Percentiles rank a stretch among this genome's conserved stretches.
Conservation (phyloP, 2,888 invertebrate genomes). For the Pristionchus arcanus region DNA sequence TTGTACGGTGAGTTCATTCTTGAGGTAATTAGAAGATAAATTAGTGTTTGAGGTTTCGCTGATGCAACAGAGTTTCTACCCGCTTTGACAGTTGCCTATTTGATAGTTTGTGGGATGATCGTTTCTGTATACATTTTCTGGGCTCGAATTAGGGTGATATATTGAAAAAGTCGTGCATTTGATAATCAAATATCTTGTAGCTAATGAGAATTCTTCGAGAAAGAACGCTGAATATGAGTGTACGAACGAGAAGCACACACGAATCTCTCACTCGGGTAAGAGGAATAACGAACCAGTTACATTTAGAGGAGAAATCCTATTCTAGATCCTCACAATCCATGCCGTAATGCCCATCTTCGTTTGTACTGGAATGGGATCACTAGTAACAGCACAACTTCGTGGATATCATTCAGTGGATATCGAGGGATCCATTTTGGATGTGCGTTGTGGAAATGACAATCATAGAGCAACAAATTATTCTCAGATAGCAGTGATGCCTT, state of each 20-base stretch:
- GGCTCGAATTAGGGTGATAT: not conserved
- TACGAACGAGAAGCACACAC: not conserved
- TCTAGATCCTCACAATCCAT: not conserved
- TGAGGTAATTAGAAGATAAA: not conserved
- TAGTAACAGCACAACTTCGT: not conserved
- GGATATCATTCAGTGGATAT: not conserved
- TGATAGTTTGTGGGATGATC: not conserved
- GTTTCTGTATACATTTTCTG: not conserved
- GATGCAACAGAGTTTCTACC: not conserved
- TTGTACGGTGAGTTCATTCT: not conserved
- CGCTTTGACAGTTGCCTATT: not conserved
- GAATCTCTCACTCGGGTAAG: constrained; percentile 5
- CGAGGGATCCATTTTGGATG: not conserved
- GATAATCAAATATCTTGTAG: not conserved
- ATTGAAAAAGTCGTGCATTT: not conserved
- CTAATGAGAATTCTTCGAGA: not conserved
- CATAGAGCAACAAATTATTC: not conserved
- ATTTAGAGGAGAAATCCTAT: not conserved
- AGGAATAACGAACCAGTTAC: not conserved
- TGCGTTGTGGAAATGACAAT: not conserved
- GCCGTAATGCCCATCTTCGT: not conserved
- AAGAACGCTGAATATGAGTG: not conserved
- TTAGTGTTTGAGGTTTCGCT: not conserved
- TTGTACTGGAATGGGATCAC: not conserved
- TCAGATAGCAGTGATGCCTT: not conserved